Base-by-base conservation (phyloP, 2,888 invertebrate species). In the Dioctria rufipes region DNA sequence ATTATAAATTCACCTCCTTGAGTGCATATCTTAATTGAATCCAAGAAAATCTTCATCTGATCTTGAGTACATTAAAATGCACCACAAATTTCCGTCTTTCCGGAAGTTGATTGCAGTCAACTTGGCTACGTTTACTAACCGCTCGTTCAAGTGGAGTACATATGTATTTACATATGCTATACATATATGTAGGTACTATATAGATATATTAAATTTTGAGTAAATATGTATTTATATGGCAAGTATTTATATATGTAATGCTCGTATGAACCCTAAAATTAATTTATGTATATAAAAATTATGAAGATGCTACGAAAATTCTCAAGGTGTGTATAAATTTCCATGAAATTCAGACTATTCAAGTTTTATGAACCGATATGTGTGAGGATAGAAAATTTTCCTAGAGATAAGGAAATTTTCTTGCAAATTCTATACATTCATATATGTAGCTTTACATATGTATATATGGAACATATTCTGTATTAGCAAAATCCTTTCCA, bases 291-390 rank as follows among this genome's bases (percentile, higher is more conserved):
- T 25, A 25, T 78, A 51, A 65, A 78, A 78, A 78, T 78, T 78
- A 78, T 78, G 49, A 78, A 65, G 78, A 51, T 13, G 54, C 78
- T 65, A n/a, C 11, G 63, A 63, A 65, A 66, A 78, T 65, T 78
- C 66, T 66, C 66, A 54, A 54, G 78, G 54, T 65, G 78, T 54
- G 66, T 65, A 78, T 78, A 78, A 78, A 78, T 78, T 78, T 78
- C 39, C 78, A 63, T 54, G 69, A 66, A 78, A 51, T 51, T 78
- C 63, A 40, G 65, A 25, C 1, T 37, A 13, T 69, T 39, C 77
- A 39, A n/a, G 73, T 54, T 73, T 73, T 39, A 51, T 25, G 54
- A 54, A 4, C n/a, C 2, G 54, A 54, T 54, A n/a, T n/a, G 54
- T 25, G 25, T 25, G 9, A 54, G n/a, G 54, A 54, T 54, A 11